Evolutionary conservation across 1,140 invertebrate genomes (phyloP).

Genomic region (Aleiodes sp.): DNA sequence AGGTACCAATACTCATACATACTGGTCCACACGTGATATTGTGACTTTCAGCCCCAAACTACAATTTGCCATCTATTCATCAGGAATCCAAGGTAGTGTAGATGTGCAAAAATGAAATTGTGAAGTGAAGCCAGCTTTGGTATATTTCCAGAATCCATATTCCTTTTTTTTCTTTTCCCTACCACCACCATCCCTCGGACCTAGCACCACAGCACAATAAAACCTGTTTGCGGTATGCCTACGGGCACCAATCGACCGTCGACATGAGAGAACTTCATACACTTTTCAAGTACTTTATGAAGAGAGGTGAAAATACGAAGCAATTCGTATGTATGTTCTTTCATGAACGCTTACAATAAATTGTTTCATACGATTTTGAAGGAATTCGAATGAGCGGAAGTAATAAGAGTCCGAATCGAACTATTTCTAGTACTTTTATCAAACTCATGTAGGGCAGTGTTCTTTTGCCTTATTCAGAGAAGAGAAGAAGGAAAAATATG

Average conservation of each 20-base stretch:
- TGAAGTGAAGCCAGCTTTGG: constrained; percentile 1
- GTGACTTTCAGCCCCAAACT: neutral
- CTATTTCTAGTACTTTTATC: no score
- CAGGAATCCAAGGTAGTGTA: neutral
- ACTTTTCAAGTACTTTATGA: neutral
- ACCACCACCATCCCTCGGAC: neutral
- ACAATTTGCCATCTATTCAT: constrained; percentile 7
- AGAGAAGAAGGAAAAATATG: no score
- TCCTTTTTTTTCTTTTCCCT: neutral
- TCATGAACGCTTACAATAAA: no score
- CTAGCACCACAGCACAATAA: neutral
- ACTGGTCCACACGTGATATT: neutral
- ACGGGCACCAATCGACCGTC: neutral
- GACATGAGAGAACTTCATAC: neutral
- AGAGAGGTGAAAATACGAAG: neutral
- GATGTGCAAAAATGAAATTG: constrained; percentile 1
- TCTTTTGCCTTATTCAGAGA: no score
- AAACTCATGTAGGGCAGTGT: no score
- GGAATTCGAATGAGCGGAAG: no score
- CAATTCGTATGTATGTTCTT: no score
- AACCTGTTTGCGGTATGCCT: constrained; percentile 2
- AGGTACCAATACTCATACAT: constrained; percentile 13
- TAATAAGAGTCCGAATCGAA: no score
- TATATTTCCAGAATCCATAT: constrained; percentile 18
- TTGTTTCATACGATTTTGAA: no score